phyloP scores from a whole-genome alignment of 1,140 invertebrate species.

The Vanessa atalanta region DNA sequence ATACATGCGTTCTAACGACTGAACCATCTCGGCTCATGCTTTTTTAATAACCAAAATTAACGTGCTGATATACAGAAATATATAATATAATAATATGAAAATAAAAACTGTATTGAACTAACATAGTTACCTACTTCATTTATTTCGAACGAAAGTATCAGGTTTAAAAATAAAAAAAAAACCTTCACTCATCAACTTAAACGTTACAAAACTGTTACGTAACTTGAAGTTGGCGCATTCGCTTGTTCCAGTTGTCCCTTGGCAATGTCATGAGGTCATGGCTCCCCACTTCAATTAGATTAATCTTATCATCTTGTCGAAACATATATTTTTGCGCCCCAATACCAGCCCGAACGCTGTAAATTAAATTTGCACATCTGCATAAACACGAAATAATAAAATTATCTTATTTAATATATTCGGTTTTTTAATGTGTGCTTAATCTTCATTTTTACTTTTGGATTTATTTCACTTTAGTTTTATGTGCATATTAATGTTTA shows the following conservation, averaged over 20 bases:
- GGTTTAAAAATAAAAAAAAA: not conserved
- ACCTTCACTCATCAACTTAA: conserved; percentile 1
- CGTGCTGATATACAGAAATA: too few species aligned
- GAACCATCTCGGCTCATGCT: too few species aligned
- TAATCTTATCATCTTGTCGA: conserved; percentile 18
- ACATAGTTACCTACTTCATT: too few species aligned
- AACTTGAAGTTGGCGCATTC: conserved; percentile 21
- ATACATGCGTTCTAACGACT: too few species aligned
- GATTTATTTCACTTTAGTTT: not conserved
- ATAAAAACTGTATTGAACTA: too few species aligned
- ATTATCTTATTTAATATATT: not conserved
- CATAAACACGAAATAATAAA: conserved; percentile 13
- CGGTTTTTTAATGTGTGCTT: not conserved
- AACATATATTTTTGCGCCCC: conserved; percentile 19
- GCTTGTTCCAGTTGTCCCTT: conserved; percentile 27
- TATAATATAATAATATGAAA: too few species aligned
- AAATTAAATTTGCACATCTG: conserved; percentile 18
- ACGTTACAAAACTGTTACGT: conserved; percentile 22
- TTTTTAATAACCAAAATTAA: too few species aligned
- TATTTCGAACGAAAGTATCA: too few species aligned
- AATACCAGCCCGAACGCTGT: conserved; percentile 2
- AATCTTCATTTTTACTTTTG: not conserved
- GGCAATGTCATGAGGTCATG: conserved; percentile 33
- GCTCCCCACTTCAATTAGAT: conserved; percentile 35
- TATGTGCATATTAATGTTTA: not conserved